A percentile compares a stretch with the other conserved stretches of the same genome.
Evolutionary conservation across 23 tunicate genomes (phyloP).

Genomic region (Halocynthia roretzi): DNA sequence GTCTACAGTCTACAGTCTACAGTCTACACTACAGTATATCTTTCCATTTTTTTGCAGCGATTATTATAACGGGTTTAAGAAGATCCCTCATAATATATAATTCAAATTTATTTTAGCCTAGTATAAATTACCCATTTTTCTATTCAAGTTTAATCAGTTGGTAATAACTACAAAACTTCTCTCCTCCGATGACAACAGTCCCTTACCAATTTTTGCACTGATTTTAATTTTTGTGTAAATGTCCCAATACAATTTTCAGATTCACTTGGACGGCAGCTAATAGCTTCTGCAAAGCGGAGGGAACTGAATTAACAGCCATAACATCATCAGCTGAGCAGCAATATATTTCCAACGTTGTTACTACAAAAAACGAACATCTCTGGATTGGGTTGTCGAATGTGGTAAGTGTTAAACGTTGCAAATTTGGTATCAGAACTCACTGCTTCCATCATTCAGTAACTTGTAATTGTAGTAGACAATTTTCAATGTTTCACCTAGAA

Average conservation of each 20-base stretch:
- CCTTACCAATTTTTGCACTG: too few relatives aligned
- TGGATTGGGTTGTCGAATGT: conserved; percentile 87
- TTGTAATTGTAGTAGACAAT: neutral
- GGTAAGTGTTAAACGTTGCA: conserved; percentile 28
- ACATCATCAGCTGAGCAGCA: conserved; percentile 39
- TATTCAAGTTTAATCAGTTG: too few relatives aligned
- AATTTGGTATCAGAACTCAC: neutral
- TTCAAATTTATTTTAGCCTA: neutral
- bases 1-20: too few relatives aligned
- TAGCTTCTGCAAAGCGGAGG: conserved; percentile 30
- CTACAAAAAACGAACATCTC: conserved; percentile 20
- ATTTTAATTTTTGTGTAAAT: neutral
- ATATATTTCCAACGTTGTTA: conserved; percentile 43
- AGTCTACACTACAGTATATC: too few relatives aligned
- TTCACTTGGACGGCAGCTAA: conserved; percentile 59
- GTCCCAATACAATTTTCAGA: neutral
- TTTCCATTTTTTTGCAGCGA: too few relatives aligned
- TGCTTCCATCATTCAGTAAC: neutral
- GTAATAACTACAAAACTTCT: too few relatives aligned
- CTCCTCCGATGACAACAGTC: too few relatives aligned
- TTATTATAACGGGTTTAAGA: too few relatives aligned
- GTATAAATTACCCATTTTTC: neutral
- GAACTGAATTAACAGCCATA: conserved; percentile 54
- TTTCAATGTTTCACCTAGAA: conserved; percentile 17
- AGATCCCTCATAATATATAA: neutral